Conservation (phyloP, 2,888 invertebrate species). For the Leptopilina drosophilae region DNA sequence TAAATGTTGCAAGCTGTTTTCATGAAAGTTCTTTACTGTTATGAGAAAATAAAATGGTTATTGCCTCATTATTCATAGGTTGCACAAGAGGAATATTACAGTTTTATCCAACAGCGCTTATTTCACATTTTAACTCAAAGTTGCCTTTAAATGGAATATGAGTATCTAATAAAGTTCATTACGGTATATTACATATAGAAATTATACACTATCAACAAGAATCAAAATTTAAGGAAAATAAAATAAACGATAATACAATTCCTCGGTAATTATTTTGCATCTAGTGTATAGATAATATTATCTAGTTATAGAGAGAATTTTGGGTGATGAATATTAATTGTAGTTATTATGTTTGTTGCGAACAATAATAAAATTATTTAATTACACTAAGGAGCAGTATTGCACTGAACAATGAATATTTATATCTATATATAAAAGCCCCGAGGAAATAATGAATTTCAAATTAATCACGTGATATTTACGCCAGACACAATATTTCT, state of each 20-base stretch:
- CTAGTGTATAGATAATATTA: no score
- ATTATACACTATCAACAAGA: constrained; percentile 15
- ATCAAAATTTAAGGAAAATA: not conserved
- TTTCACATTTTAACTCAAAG: constrained; percentile 27
- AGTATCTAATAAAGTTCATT: constrained; percentile 25
- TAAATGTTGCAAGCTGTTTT: constrained; percentile 16
- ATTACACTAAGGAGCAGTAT: not conserved
- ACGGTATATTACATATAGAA: not conserved
- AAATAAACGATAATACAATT: not conserved
- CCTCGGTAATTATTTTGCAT: not conserved
- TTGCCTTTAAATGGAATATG: constrained; percentile 28
- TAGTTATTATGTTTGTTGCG: not conserved
- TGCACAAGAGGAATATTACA: constrained; percentile 32
- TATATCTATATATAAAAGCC: not conserved
- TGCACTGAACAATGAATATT: no score
- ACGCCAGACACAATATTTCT: not conserved
- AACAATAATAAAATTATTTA: not conserved
- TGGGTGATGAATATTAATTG: not conserved
- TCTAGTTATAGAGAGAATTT: not conserved
- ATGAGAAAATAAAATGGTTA: not conserved
- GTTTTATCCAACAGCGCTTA: constrained; percentile 30
- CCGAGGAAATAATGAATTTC: constrained; percentile 13
- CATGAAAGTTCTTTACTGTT: constrained; percentile 28
- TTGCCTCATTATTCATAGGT: constrained; percentile 30
- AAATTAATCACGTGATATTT: not conserved